Conservation (phyloP, 35 echinoderm and acorn worm species). For the Strongylocentrotus purpuratus region DNA sequence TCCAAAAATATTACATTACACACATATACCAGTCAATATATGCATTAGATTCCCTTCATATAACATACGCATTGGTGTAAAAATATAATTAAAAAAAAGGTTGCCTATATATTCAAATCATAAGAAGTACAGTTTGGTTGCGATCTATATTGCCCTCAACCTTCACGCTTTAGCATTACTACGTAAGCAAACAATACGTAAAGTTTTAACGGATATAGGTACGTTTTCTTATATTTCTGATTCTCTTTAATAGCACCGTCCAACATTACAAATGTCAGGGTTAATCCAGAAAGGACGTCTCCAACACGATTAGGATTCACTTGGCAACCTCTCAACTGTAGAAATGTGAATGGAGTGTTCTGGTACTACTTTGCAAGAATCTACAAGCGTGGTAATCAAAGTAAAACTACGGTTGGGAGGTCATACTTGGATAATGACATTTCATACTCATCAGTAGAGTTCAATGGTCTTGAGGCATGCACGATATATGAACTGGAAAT, state of each 20-base stretch:
- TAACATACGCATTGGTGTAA: no score
- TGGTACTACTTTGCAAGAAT: background rate
- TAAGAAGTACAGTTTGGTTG: no score
- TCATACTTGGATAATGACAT: background rate
- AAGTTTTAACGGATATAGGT: no score
- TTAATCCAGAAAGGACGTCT: slow-evolving; percentile 1
- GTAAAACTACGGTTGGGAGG: no score
- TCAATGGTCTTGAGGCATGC: slow-evolving; percentile 21
- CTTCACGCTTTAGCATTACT: no score
- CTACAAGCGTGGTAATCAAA: background rate
- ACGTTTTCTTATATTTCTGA: background rate
- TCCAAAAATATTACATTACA: no score
- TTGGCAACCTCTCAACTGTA: background rate
- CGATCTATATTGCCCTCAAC: no score
- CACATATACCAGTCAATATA: no score
- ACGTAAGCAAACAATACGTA: no score
- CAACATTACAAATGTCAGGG: background rate
- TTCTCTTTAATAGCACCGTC: background rate
- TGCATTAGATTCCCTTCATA: no score
- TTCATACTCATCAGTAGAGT: background rate
- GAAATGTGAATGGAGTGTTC: slow-evolving; percentile 15
- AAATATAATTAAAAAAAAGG: no score
- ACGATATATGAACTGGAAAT: slow-evolving; percentile 42
- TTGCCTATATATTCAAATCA: no score
- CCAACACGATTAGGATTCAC: background rate